These are phyloP conservation scores for Clupea harengus DNA, from an alignment of 2,113 vertebrate genomes.

Conservation along the genomic window DNA sequence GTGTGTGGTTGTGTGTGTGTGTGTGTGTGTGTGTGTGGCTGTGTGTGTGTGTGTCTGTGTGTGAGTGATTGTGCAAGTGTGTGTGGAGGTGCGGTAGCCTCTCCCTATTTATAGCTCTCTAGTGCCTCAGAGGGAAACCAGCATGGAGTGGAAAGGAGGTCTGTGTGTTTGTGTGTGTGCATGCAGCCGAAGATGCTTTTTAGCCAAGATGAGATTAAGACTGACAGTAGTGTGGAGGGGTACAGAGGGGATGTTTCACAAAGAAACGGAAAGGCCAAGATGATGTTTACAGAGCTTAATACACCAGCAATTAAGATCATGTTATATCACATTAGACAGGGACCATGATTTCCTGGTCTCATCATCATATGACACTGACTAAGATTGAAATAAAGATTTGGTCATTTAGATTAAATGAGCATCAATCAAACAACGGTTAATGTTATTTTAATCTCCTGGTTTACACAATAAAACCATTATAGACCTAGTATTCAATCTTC, in stretches of 20 bases:
- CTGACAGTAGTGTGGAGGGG: not conserved
- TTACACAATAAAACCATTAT: not conserved
- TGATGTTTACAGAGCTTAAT: not conserved
- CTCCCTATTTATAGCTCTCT: not conserved
- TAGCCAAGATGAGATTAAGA: not conserved
- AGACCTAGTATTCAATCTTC: not conserved
- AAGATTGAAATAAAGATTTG: not conserved
- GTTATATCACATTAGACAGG: not conserved
- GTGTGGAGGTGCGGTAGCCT: conserved; percentile 37
- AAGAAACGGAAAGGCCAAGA: not conserved
- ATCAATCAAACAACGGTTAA: not conserved
- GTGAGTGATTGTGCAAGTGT: not conserved
- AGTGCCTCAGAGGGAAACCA: not conserved
- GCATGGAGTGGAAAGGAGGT: not conserved
- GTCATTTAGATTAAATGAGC: not conserved
- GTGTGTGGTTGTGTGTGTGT: not conserved
- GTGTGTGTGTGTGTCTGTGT: conserved; percentile 17
- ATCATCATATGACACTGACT: not conserved
- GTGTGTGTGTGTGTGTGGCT: conserved; percentile 12
- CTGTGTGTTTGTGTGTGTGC: not conserved
- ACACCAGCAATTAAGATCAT: not conserved
- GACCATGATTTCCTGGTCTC: not conserved
- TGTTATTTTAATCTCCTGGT: not conserved
- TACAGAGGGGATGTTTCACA: not conserved
- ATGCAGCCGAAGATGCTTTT: conserved; percentile 2